Evolutionary conservation across 2,113 vertebrate species (phyloP), one percentile per base, ranked within the genome.

Genomic region (Coryphaenoides rupestris): DNA sequence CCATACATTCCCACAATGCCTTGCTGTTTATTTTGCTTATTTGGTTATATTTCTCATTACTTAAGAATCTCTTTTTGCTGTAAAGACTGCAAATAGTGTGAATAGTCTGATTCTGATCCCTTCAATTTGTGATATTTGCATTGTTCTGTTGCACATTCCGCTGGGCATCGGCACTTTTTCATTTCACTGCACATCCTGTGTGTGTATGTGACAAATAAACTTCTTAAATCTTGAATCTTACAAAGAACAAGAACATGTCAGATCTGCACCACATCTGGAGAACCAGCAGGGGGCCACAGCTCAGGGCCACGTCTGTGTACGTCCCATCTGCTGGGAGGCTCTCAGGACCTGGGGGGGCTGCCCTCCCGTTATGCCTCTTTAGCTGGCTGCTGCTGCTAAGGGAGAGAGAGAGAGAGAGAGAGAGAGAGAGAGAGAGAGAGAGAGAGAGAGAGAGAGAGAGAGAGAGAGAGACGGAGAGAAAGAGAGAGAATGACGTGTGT

Each of bases 281-380:
- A 28, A 62, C 83, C 78, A 75, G 73, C 73, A 85, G 78, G 69
- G 62, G 68, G 70, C 79, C 53, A 56, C 54, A 24, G 60, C 62
- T 58, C 58, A 66, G 64, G 63, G 75, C 65, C 73, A 49, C 19
- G 66, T 75, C 69, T 66, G 70, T 71, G 67, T 68, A 84, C 69
- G 60, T 80, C 59, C 66, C 72, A 72, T 79, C 72, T 83, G 70
- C 68, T 65, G 62, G 77, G 63, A 74, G 54, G 61, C 85, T 86
- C 79, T 83, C 81, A 81, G 62, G 66, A 76, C 79, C 82, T 74
- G 67, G 75, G 74, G 21, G 16, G 63, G 19, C 55, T 74, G 72
- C 64, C 72, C 81, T 79, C 72, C 78, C 68, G 58, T 74, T 65
- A 24, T 73, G 76, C 69, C 62, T 65, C 7, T 19, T 5, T 26